Conservation (phyloP, 1,140 invertebrate species). For the Cotesia chilonis region DNA sequence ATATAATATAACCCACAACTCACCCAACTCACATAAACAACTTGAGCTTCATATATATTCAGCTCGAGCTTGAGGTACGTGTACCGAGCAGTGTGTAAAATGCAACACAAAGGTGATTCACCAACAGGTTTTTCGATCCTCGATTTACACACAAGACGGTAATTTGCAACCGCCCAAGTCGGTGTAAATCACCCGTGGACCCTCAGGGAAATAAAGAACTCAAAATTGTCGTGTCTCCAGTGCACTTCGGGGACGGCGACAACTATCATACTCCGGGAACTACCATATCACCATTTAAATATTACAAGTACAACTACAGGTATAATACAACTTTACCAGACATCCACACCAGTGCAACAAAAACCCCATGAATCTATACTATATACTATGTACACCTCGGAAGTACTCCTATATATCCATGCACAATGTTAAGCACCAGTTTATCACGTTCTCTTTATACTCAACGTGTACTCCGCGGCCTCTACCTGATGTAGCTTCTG, state of each 20-base stretch:
- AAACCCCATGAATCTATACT: no score
- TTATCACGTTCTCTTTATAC: conserved; percentile 29
- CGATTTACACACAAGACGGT: conserved; percentile 4
- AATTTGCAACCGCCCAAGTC: conserved; percentile 9
- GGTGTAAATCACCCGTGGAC: conserved; percentile 2
- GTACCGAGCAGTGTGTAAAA: neutral
- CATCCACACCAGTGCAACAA: no score
- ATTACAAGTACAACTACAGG: no score
- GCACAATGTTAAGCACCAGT: neutral
- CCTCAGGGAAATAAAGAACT: conserved; percentile 8
- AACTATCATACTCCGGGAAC: neutral
- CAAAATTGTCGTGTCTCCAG: conserved; percentile 5
- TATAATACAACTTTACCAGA: no score
- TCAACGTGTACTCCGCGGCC: conserved; percentile 3
- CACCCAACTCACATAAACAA: no score
- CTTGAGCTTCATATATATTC: no score
- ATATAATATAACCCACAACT: no score
- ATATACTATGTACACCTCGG: no score
- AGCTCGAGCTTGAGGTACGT: no score
- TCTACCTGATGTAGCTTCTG: conserved; percentile 26
- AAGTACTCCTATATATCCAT: neutral
- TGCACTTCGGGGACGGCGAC: neutral
- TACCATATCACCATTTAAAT: no score
- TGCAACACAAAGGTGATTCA: conserved; percentile 18
- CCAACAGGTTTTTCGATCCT: conserved; percentile 29